Evolutionary conservation across 2,888 invertebrate genomes (phyloP), one percentile per base, ranked within the genome.

Genomic region (Palloptera scutellata): DNA sequence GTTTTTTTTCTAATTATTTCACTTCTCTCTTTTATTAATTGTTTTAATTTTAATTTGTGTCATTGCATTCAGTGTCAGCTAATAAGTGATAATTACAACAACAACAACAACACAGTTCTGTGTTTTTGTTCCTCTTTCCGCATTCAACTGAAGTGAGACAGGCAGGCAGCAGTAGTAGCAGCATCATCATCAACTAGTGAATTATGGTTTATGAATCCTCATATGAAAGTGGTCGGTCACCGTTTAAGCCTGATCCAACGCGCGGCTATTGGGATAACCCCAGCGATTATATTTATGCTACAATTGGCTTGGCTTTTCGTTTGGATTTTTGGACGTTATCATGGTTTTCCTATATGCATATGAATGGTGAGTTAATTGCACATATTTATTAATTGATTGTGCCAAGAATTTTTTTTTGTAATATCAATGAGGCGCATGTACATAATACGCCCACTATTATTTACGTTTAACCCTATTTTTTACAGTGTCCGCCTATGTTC

Each of bases 261-360:
- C 84, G 89, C 53, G 93, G 92, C 57, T 88, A 89, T 74, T 94
- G 93, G 93, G 89, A 88, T 54, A 89, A 86, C 69, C 91, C 92
- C 81, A 85, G 88, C 60, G 94, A 95, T 82, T 95, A 92, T 81
- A 85, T 94, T 42, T 86, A 92, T 68, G 92, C 92, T 53, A 92
- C 92, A 77, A 88, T 93, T 59, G 93, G 93, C 4, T 91, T 93
- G 74, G 92, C 92, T 1, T 92, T 95, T 54, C 93, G 93, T 57
- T 89, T 94, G 69, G 93, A 93, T 72, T 91, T 93, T 78, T 89
- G 94, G 51, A 91, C 91, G 71, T 91, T 93, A 83, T 92, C 79
- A 0, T 77, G 76, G 74, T 76, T 78, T 69, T 71, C 77, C 9
- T 77, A 74, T 20, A 70, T 65, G 12, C 77, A 79, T 15, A 72